Conservation (phyloP, 2,797 vertebrate species). For the Phoxinus dragarum region DNA sequence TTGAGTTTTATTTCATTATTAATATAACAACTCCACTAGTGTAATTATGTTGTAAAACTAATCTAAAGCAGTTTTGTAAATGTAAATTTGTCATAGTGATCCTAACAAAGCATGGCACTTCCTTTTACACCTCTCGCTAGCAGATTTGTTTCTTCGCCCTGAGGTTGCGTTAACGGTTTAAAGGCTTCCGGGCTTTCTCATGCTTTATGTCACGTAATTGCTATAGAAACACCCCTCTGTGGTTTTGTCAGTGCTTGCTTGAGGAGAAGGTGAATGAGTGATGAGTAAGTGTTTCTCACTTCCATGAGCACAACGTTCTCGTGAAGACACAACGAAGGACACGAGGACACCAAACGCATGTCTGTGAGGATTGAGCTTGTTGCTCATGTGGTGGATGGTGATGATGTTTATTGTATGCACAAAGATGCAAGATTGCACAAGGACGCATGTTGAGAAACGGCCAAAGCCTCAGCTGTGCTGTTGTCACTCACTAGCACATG, state of each 20-base stretch:
- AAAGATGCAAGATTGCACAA: not conserved
- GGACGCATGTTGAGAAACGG: not conserved
- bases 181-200: conserved; percentile 35
- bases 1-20: not conserved
- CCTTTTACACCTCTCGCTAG: not conserved
- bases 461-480: conserved; percentile 7
- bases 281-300: not conserved
- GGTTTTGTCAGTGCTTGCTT: conserved; percentile 23
- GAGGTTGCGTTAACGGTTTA: conserved; percentile 24
- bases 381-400: no score
- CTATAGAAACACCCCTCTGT: conserved; percentile 39
- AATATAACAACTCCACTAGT: not conserved
- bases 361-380: no score
- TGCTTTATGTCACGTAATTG: conserved; percentile 38
- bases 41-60: not conserved
- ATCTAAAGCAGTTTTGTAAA: not conserved
- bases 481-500: not conserved
- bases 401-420: not conserved
- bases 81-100: not conserved
- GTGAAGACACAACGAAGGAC: not conserved
- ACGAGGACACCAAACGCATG: no score
- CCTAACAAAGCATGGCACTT: not conserved
- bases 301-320: not conserved
- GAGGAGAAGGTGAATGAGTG: not conserved
- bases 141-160: conserved; percentile 28